Evolutionary conservation across 2,113 vertebrate genomes (phyloP).

Genomic region (Chunga burmeisteri): DNA sequence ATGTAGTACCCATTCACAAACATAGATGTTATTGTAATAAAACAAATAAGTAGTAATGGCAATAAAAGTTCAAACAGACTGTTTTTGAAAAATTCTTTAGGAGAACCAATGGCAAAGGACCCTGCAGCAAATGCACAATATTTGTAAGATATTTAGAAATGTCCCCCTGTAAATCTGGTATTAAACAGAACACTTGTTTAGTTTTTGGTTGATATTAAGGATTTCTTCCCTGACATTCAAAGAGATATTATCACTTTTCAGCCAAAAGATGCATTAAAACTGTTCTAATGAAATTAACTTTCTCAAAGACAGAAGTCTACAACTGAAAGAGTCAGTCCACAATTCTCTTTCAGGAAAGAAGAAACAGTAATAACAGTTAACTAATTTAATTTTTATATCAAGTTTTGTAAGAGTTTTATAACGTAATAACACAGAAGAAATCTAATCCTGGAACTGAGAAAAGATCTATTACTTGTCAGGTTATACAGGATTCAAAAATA

Average conservation of each 20-base stretch:
- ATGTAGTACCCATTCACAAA: neutral
- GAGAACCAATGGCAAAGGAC: neutral
- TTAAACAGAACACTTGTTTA: neutral
- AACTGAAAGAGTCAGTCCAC: neutral
- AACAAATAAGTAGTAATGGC: neutral
- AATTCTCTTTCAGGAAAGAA: neutral
- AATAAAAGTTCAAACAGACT: neutral
- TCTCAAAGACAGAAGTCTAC: neutral
- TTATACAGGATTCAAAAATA: neutral
- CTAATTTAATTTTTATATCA: neutral
- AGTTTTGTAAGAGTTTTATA: neutral
- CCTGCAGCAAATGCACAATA: neutral
- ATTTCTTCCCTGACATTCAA: neutral
- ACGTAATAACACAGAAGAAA: neutral
- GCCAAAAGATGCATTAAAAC: neutral
- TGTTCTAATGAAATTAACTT: neutral
- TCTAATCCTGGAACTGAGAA: neutral
- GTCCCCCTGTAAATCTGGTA: neutral
- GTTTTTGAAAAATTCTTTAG: neutral
- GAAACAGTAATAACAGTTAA: neutral
- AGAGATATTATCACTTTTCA: neutral
- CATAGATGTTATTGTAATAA: fast-evolving
- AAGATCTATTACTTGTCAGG: neutral
- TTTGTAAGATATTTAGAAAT: neutral
- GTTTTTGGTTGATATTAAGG: neutral